Base-by-base conservation (phyloP, 2,888 invertebrate species). In the Synanthedon vespiformis region DNA sequence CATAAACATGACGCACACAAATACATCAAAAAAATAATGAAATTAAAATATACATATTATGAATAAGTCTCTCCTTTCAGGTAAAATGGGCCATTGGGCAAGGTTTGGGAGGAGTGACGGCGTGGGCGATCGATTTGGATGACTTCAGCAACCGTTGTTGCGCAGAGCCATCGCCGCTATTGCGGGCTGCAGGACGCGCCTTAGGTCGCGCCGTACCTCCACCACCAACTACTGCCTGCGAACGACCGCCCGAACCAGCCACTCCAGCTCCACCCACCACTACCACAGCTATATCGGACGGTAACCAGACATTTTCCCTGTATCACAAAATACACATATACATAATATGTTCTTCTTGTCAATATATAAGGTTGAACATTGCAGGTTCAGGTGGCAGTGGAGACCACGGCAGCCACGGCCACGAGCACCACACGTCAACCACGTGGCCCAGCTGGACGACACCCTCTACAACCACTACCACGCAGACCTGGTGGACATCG, bases 41-140 rank as follows among this genome's bases (percentile, higher is more conserved):
- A 22, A 22, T 5, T 22, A 22, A n/a, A n/a, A n/a, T n/a, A n/a
- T n/a, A n/a, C n/a, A n/a, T n/a, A n/a, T n/a, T n/a, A n/a, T n/a
- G n/a, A n/a, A n/a, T n/a, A n/a, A 16, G 16, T 16, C 16, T 16
- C 48, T 13, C 40, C 40, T 40, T 52, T 8, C 18, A 93, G 91
- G 92, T 90, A 12, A 84, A 92, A 60, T 96, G 94, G 86, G 92
- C 95, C 1, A 81, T 90, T 55, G 85, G 89, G 4, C 89, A 91
- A 67, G 92, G 93, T 0, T 90, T 93, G 55, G 95, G 94, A 0
- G 96, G 96, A 4, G 92, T 94, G 8, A 92, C 94, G 49, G 94
- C 95, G 0, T 96, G 95, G 95, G 95, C 96, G 0, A 89, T 95
- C 2, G 96, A 96, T 71, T 74, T 96, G 61, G 96, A 96, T 62